A percentile compares a stretch with the other conserved stretches of the same genome.
These are phyloP conservation scores for Mirza zaza DNA, from an alignment of 2,113 vertebrate genomes.

Conservation along the genomic window DNA sequence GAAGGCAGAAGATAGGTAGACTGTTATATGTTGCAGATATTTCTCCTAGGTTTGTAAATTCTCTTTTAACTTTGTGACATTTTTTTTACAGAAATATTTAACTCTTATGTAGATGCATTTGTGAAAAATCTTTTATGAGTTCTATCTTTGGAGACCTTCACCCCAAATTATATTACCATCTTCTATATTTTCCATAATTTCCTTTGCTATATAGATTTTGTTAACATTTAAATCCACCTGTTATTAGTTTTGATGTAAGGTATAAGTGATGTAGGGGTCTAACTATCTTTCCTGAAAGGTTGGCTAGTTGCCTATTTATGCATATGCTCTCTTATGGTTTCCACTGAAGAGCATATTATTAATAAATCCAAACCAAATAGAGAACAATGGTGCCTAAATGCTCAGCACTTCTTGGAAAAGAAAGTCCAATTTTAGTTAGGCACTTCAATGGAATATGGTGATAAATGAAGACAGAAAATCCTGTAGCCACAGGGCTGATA, in stretches of 20 bases:
- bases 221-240: neutral
- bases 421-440: constrained; percentile 32
- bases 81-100: constrained; percentile 25
- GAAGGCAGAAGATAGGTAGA: neutral
- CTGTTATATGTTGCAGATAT: neutral
- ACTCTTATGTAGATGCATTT: constrained; percentile 32
- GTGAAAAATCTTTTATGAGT: constrained; percentile 24
- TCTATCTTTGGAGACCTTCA: constrained; percentile 5
- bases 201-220: neutral
- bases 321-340: neutral
- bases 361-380: constrained; percentile 40
- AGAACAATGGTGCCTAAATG: neutral
- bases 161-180: constrained; percentile 33
- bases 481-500: neutral
- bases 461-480: constrained; percentile 29
- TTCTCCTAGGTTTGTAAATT: neutral
- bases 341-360: neutral
- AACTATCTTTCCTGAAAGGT: constrained; percentile 7
- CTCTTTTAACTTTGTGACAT: neutral
- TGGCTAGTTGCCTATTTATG: constrained; percentile 13
- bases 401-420: constrained; percentile 8
- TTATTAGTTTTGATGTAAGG: constrained; percentile 17
- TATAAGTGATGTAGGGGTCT: neutral
- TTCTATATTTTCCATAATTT: constrained; percentile 46
- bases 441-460: neutral